These are phyloP conservation scores for Scaptomyza tumidula DNA, from an alignment of 2,888 invertebrate genomes.

Conservation along the genomic window DNA sequence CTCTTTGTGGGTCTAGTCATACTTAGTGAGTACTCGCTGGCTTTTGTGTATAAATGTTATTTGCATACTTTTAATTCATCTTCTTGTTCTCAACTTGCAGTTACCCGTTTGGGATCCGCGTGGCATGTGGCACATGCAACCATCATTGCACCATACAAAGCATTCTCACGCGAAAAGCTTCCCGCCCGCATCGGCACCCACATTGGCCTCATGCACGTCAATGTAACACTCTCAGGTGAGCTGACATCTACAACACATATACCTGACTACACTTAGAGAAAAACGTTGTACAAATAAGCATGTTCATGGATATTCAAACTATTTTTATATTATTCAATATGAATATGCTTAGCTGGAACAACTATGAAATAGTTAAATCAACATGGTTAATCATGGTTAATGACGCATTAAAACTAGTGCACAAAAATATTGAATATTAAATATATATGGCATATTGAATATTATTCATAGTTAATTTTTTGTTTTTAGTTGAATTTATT, in stretches of 20 bases:
- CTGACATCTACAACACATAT: constrained; percentile 9
- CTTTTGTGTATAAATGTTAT: constrained; percentile 27
- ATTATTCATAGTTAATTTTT: no score
- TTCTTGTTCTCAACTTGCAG: constrained; percentile 85
- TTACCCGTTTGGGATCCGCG: constrained; percentile 94
- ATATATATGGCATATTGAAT: no score
- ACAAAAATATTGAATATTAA: no score
- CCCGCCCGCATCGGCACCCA: constrained; percentile 95
- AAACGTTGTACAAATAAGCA: no score
- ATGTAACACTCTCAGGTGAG: constrained; percentile 96
- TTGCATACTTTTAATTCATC: constrained; percentile 40
- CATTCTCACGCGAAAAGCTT: constrained; percentile 94
- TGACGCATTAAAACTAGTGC: no score
- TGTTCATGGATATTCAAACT: no score
- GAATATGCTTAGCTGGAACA: no score
- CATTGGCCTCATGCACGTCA: constrained; percentile 96
- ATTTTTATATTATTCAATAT: no score
- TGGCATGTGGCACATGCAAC: constrained; percentile 96
- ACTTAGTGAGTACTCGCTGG: constrained; percentile 89
- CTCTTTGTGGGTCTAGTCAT: constrained; percentile 97
- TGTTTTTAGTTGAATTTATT: no score
- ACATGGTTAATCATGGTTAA: no score
- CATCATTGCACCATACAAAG: constrained; percentile 94
- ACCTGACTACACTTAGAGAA: not conserved
- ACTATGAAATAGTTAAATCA: no score